phyloP scores from a whole-genome alignment of 2,797 vertebrate species.

The Gobio occitaniae region DNA sequence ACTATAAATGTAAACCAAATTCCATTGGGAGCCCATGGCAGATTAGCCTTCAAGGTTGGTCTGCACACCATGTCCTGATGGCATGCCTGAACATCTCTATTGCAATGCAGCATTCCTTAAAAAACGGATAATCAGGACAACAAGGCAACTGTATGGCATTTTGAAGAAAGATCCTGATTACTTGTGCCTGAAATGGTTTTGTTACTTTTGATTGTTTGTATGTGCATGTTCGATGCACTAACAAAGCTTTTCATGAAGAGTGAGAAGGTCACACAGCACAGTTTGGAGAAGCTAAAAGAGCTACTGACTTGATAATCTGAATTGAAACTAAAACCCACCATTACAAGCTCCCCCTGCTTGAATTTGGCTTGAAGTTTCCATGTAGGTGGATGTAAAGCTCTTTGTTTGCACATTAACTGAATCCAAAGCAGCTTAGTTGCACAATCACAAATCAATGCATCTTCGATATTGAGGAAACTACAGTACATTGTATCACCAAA shows the following conservation, averaged over 20 bases:
- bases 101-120: background rate
- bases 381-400: background rate
- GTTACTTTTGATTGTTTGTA: conserved; percentile 24
- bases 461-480: conserved; percentile 20
- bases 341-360: background rate
- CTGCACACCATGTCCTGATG: background rate
- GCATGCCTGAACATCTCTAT: conserved; percentile 2
- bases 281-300: conserved; percentile 73
- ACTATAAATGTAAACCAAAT: background rate
- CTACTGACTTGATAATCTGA: conserved; percentile 64
- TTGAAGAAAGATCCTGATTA: background rate
- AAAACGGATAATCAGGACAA: background rate
- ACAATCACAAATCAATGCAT: background rate
- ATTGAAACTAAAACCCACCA: background rate
- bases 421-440: conserved; percentile 30
- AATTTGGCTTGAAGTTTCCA: background rate
- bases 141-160: conserved; percentile 54
- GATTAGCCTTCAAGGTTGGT: background rate
- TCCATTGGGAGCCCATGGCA: background rate
- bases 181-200: background rate
- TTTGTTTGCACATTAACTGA: conserved; percentile 20
- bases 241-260: conserved; percentile 52
- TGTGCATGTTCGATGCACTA: conserved; percentile 15
- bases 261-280: conserved; percentile 69
- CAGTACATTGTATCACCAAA: background rate